Base-by-base conservation (phyloP, 2,797 vertebrate species). In the Salmo trutta region DNA sequence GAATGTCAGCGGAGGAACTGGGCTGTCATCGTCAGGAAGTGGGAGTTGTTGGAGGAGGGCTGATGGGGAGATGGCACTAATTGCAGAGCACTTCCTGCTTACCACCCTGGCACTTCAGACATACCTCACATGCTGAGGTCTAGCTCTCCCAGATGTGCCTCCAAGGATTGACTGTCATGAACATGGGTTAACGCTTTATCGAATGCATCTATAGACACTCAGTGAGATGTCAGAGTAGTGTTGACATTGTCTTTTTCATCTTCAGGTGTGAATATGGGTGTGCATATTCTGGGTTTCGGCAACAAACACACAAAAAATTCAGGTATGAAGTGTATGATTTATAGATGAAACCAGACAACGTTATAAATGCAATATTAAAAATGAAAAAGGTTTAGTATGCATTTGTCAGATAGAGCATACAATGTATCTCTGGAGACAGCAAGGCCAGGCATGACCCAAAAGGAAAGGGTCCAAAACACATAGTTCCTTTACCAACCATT, bases 11-110 rank as follows among this genome's bases (percentile, higher is more conserved):
- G 56, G 93, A 93, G 93, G 93, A 94, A 93, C 91, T 91, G 81
- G 85, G 86, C 91, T 95, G 93, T 95, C 93, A 94, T 88, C 91
- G 90, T 92, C 93, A 94, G 93, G 94, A 94, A 94, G 87, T 91
- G 80, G 85, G 82, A 93, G 91, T 93, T 90, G 93, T 92, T 91
- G 82, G 92, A 91, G 88, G 74, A 47, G 31, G 68, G 53, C 4
- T 75, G 83, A 82, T 86, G 87, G 91, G 89, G 94, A 93, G 93
- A 94, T 92, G 94, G 91, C 92, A 93, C 90, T 93, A 90, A 94
- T 93, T 94, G 91, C 92, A 88, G 89, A 90, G 89, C 88, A 90
- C 86, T 78, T 91, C 91, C 91, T 94, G 59, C 41, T 92, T 77
- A 62, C 94, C 92, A 91, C 90, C 90, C 91, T 92, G 89, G 89